phyloP scores from a whole-genome alignment of 1,140 invertebrate genomes.

The Eulimnadia texana region DNA sequence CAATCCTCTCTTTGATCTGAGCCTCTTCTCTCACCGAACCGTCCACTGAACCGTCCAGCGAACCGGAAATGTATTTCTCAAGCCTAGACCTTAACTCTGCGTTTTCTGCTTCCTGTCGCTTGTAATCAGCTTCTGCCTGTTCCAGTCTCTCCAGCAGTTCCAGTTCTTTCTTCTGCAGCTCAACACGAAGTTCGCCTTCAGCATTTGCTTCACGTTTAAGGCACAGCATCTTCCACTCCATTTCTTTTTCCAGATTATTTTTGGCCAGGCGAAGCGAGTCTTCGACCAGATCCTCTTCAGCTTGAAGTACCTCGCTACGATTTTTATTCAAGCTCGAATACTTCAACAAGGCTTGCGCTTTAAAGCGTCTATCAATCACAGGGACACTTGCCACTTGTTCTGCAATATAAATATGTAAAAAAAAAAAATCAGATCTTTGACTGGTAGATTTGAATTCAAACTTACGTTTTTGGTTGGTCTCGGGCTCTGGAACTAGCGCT shows the following conservation, averaged over 20 bases:
- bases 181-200: slow-evolving; percentile 32
- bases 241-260: slow-evolving; percentile 34
- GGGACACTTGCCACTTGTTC: slow-evolving; percentile 22
- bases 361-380: slow-evolving; percentile 36
- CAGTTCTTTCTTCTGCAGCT: slow-evolving; percentile 36
- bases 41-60: slow-evolving; percentile 2
- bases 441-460: neutral
- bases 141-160: slow-evolving; percentile 39
- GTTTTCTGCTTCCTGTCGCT: slow-evolving; percentile 31
- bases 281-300: slow-evolving; percentile 35
- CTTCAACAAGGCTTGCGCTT: slow-evolving; percentile 35
- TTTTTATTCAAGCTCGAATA: slow-evolving; percentile 23
- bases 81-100: slow-evolving; percentile 1
- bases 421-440: neutral
- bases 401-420: slow-evolving; percentile 2
- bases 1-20: slow-evolving; percentile 17
- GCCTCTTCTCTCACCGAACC: slow-evolving; percentile 2
- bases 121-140: slow-evolving; percentile 40
- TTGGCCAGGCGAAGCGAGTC: slow-evolving; percentile 37
- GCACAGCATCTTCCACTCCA: slow-evolving; percentile 27
- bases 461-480: neutral
- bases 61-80: slow-evolving; percentile 8
- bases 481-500: neutral
- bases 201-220: slow-evolving; percentile 29
- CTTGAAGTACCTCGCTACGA: slow-evolving; percentile 1